phyloP scores from a whole-genome alignment of 1,140 invertebrate species.

The Anoplophora glabripennis region DNA sequence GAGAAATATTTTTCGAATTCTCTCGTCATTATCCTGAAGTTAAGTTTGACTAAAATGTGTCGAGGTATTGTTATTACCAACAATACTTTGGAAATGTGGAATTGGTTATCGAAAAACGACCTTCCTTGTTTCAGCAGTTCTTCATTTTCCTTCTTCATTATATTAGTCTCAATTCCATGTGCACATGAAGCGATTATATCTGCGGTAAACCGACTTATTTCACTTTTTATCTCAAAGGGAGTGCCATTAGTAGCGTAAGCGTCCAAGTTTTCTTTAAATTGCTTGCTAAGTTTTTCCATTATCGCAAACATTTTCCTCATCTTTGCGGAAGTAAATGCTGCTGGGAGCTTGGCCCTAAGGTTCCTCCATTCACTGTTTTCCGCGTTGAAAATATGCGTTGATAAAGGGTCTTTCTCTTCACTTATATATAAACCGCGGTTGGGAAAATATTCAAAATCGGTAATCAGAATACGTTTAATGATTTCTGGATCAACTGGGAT shows the following conservation, averaged over 20 bases:
- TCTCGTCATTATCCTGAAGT: too few relatives aligned
- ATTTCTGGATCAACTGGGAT: conserved; percentile 51
- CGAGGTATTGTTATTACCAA: too few relatives aligned
- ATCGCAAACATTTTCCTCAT: too few relatives aligned
- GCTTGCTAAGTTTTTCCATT: too few relatives aligned
- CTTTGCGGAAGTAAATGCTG: conserved; percentile 51
- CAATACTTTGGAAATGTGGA: too few relatives aligned
- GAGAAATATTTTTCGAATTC: conserved; percentile 14
- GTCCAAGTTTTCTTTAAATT: too few relatives aligned
- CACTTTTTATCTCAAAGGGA: too few relatives aligned
- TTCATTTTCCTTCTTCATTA: conserved; percentile 50
- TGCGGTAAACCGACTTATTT: too few relatives aligned
- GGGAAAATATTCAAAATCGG: conserved; percentile 52
- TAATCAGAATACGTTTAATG: conserved; percentile 50
- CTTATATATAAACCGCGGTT: conserved; percentile 48
- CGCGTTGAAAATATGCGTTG: conserved; percentile 51
- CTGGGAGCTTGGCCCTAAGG: conserved; percentile 49
- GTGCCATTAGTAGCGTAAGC: too few relatives aligned
- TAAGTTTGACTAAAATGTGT: too few relatives aligned
- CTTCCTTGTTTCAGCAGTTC: conserved; percentile 34
- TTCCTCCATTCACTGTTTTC: conserved; percentile 51
- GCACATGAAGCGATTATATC: conserved; percentile 32
- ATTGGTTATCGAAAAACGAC: too few relatives aligned
- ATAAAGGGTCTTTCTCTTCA: conserved; percentile 50
- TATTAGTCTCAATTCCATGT: conserved; percentile 51